Evolutionary conservation across 1,140 invertebrate species (phyloP), one percentile per base, ranked within the genome.

Genomic region (Eriosoma lanigerum): DNA sequence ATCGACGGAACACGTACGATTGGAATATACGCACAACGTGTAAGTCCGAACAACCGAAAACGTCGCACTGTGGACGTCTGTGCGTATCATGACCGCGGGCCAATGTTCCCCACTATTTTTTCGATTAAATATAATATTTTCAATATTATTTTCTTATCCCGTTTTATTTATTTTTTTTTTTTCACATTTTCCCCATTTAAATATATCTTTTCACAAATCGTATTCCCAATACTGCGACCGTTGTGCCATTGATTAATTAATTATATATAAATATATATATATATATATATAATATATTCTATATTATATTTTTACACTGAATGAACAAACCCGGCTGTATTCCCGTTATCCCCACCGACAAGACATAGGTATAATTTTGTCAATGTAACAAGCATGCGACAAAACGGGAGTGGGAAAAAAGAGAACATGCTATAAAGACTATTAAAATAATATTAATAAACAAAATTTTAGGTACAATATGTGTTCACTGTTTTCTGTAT

Each of bases 111-210:
- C 75, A 78, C 75, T 62, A 78, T 78, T 78, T 78, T 60, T 62
- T 76, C 73, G 73, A 76, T 76, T 76, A 76, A 58, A 76, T n/a
- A n/a, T n/a, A 76, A 76, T 76, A 60, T 78, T 78, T 62, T n/a
- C 10, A 78, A 62, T 26, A 62, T 48, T 62, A 9, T 56, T 38
- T 38, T 38, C 52, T 66, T 19, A 44, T 19, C 32, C 26, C 72
- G 50, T 72, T 13, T n/a, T n/a, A n/a, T n/a, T n/a, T n/a, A n/a
- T n/a, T 48, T 12, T 38, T 38, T 19, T 62, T 32, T 62, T 10
- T 32, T 19, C 24, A n/a, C 17, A 12, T 52, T 72, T 48, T 17
- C 10, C 52, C 24, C 48, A 8, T 50, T 38, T 38, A 38, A 38
- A 38, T 38, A 38, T 38, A 38, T 38, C 32, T 38, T 38, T 38